These are phyloP conservation scores for Cyanoramphus novaezelandiae DNA, from an alignment of 2,113 vertebrate genomes.

Conservation along the genomic window DNA sequence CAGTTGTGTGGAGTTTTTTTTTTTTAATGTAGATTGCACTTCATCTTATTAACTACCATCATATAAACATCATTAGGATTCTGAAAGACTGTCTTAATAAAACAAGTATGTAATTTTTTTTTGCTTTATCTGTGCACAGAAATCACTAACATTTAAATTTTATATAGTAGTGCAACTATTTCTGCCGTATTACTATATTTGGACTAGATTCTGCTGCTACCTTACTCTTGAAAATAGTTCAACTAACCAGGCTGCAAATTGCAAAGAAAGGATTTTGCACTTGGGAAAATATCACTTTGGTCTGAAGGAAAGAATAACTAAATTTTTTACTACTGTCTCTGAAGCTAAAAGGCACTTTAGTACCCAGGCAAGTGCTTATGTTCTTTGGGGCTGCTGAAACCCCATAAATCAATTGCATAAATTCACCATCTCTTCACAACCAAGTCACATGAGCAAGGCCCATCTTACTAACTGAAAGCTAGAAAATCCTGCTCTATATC, in stretches of 20 bases:
- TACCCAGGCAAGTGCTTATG: neutral
- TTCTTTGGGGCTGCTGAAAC: neutral
- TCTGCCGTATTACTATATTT: neutral
- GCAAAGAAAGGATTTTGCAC: neutral
- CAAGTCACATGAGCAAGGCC: neutral
- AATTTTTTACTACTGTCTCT: neutral
- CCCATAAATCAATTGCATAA: neutral
- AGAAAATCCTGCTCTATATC: neutral
- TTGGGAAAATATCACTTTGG: neutral
- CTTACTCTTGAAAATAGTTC: neutral
- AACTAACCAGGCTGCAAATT: neutral
- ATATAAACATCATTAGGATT: neutral
- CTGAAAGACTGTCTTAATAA: conserved; percentile 1
- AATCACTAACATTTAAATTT: neutral
- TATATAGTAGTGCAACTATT: neutral
- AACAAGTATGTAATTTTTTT: neutral
- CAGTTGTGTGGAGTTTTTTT: neutral
- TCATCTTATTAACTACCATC: neutral
- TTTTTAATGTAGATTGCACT: neutral
- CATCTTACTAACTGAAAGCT: neutral
- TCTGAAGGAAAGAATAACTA: neutral
- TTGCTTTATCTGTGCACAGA: neutral
- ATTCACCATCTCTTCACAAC: neutral
- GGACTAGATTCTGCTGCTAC: neutral
- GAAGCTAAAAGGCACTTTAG: neutral